Conservation (phyloP, 2,888 invertebrate species). For the Trichogramma dendrolimi region DNA sequence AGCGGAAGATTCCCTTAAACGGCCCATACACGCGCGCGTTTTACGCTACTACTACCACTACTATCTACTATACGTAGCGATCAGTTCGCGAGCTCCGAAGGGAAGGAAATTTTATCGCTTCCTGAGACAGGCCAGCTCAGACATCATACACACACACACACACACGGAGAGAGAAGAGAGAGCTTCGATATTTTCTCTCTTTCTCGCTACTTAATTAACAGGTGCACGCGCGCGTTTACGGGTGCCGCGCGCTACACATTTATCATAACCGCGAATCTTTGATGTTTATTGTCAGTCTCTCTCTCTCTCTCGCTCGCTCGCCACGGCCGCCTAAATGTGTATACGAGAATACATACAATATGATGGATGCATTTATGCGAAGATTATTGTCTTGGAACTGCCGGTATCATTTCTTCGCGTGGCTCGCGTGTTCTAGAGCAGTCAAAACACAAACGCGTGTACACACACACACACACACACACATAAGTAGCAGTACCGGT, state of each 20-base stretch:
- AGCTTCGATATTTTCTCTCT: too few species aligned
- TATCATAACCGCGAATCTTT: constrained; percentile 23
- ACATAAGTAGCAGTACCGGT: too few species aligned
- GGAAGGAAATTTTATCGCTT: constrained; percentile 17
- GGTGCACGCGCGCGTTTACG: constrained; percentile 7
- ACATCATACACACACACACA: neutral
- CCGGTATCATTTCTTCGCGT: constrained; percentile 16
- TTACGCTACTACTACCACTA: too few species aligned
- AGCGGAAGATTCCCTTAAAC: too few species aligned
- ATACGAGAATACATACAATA: constrained; percentile 12
- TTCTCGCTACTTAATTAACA: constrained; percentile 23
- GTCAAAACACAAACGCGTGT: too few species aligned
- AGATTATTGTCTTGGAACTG: neutral
- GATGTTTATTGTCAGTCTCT: constrained; percentile 26
- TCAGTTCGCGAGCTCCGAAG: too few species aligned
- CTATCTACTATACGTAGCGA: too few species aligned
- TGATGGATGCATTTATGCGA: constrained; percentile 17
- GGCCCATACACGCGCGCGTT: too few species aligned
- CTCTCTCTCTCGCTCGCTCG: neutral
- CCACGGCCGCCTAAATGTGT: constrained; percentile 7
- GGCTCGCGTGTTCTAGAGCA: constrained; percentile 2
- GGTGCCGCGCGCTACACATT: neutral
- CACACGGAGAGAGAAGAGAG: neutral
- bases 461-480: too few species aligned
- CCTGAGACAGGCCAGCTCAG: constrained; percentile 1